Conservation (phyloP, 2,113 vertebrate genomes). For the Pollimyrus isidori region DNA sequence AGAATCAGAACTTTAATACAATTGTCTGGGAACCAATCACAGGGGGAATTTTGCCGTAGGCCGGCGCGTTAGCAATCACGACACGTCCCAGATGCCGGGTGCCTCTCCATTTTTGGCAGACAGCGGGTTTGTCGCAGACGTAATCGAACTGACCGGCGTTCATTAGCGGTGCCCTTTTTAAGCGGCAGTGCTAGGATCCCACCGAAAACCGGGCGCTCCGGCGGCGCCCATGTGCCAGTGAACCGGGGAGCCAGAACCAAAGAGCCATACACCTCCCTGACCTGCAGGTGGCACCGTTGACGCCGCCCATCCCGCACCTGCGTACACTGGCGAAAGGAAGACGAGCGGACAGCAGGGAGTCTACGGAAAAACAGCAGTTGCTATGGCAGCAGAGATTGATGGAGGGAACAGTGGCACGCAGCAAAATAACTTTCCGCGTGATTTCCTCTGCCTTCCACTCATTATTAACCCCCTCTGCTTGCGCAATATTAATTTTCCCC, state of each 20-base stretch:
- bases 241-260: not conserved
- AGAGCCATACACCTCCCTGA: not conserved
- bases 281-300: not conserved
- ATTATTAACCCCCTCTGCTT: conserved; percentile 6
- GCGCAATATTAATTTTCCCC: not conserved
- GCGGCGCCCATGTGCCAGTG: too few species aligned
- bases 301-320: not conserved
- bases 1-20: not conserved
- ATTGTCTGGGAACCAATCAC: not conserved
- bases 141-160: not conserved
- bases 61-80: too few species aligned
- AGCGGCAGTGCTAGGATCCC: not conserved
- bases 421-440: conserved; percentile 8
- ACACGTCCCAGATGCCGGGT: not conserved
- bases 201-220: too few species aligned
- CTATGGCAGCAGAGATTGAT: conserved; percentile 17
- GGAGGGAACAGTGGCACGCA: not conserved
- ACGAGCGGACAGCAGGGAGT: not conserved
- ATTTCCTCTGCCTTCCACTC: conserved; percentile 15
- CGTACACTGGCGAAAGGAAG: not conserved
- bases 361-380: not conserved
- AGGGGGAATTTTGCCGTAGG: not conserved
- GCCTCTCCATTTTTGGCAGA: not conserved
- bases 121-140: not conserved
- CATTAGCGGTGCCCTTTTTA: not conserved